Base-by-base conservation (phyloP, 2,888 invertebrate genomes). In the Fragum whitleyi region DNA sequence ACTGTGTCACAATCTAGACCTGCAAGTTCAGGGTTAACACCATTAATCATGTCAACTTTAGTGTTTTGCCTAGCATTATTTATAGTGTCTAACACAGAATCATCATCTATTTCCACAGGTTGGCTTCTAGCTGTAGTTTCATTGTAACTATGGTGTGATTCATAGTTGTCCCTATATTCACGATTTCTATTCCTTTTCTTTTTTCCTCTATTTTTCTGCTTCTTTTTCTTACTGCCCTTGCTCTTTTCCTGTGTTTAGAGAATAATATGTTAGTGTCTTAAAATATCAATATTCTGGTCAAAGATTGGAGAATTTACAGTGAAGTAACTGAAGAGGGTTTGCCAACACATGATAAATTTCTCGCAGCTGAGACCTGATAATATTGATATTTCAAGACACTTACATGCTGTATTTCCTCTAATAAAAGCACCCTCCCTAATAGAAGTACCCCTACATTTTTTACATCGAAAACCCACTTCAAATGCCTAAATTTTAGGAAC, bases 1-100 rank as follows among this genome's bases (percentile, higher is more conserved):
- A 85, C 88, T 36, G 74, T 77, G 29, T 90, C 89, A 42, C 88
- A 71, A 65, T 88, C 85, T 19, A 84, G 39, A 16, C 77, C 83
- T 47, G 73, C 68, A 23, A 83, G 67, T 29, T 74, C 47, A 29
- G 76, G 77, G 74, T 81, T 84, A 21, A 74, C 42, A 62, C 75
- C 67, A 55, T 59, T 61, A 21, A 26, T 26, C 1, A 26, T 23
- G 51, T 73, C 28, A 19, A 11, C 26, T 9, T 26, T 42, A 14
- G 21, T 23, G 5, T 57, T 42, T 1, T 23, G 21, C 42, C n/a
- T 28, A 11, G 65, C 51, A 62, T 47, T 16, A 16, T 14, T 3
- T 2, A 73, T n/a, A 9, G 53, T 53, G 53, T 73, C 65, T 21
- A 62, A n/a, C 51, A 73, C 53, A n/a, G 73, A 39, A n/a, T 42